Conservation (phyloP, 2,113 vertebrate genomes). For the Micromys minutus region DNA sequence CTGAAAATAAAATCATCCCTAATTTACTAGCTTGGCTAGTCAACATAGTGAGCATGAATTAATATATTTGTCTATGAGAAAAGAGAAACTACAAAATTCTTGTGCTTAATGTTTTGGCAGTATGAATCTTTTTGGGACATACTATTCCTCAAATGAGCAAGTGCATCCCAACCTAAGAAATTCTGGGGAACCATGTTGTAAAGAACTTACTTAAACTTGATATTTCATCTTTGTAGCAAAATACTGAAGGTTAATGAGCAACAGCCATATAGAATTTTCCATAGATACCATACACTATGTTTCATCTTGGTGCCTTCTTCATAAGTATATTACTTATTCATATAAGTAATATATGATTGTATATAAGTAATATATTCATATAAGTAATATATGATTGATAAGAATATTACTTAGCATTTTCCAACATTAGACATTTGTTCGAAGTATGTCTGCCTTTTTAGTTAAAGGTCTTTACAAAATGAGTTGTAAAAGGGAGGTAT, state of each 20-base stretch:
- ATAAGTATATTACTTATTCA: slow-evolving; percentile 26
- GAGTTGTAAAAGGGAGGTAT: not conserved
- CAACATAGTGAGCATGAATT: not conserved
- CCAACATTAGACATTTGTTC: not conserved
- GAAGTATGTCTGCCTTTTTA: slow-evolving; percentile 1
- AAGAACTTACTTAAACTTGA: slow-evolving; percentile 40
- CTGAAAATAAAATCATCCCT: not conserved
- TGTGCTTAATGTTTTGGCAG: not conserved
- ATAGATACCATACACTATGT: not conserved
- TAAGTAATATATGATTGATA: too few relatives aligned
- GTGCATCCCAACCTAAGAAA: slow-evolving; percentile 19
- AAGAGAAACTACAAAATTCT: slow-evolving; percentile 26
- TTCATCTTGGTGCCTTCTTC: not conserved
- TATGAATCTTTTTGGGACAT: slow-evolving; percentile 44
- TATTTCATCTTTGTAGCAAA: slow-evolving; percentile 54
- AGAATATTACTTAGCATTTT: slow-evolving; percentile 34
- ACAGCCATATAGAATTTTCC: not conserved
- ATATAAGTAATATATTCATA: too few relatives aligned
- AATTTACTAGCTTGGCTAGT: slow-evolving; percentile 1
- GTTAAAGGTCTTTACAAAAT: not conserved
- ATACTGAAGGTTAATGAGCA: slow-evolving; percentile 20
- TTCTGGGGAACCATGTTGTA: not conserved
- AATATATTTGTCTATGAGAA: not conserved
- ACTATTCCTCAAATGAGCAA: slow-evolving; percentile 46
- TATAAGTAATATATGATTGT: too few relatives aligned